A percentile compares a stretch with the other conserved stretches of the same genome.
Evolutionary conservation across 1,140 invertebrate genomes (phyloP).

Genomic region (Neodiprion lecontei): DNA sequence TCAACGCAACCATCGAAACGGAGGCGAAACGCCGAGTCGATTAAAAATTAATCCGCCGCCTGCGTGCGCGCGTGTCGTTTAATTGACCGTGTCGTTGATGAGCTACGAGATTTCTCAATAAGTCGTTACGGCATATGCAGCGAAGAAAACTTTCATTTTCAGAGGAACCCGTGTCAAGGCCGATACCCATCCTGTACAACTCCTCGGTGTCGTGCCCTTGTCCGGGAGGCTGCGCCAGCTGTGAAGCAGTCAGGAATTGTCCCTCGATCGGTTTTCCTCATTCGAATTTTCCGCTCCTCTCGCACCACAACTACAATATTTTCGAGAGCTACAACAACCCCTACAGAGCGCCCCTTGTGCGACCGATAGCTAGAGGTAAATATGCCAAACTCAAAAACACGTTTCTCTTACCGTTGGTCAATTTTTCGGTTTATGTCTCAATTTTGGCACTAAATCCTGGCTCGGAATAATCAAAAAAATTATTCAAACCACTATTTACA

Average conservation of each 20-base stretch:
- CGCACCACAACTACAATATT: conserved; percentile 28
- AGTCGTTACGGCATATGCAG: no score
- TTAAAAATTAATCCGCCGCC: no score
- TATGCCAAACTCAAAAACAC: neutral
- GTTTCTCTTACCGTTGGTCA: no score
- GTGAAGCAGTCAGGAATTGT: conserved; percentile 33
- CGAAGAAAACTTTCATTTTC: neutral
- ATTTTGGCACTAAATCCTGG: no score
- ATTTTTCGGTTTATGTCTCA: no score
- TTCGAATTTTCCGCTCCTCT: conserved; percentile 15
- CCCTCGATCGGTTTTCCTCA: conserved; percentile 29
- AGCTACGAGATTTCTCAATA: no score
- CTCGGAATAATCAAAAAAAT: no score
- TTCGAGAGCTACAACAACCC: conserved; percentile 40
- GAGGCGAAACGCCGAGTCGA: no score
- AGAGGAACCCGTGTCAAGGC: conserved; percentile 20
- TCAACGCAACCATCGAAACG: no score
- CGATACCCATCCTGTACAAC: conserved; percentile 29
- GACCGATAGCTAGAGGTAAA: conserved; percentile 47
- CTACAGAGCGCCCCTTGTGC: conserved; percentile 45
- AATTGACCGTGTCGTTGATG: no score
- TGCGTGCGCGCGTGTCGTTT: no score
- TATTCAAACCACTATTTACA: no score
- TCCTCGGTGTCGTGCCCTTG: conserved; percentile 33
- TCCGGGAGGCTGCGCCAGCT: conserved; percentile 36